Percentiles rank a stretch among this genome's conserved stretches.
Conservation (phyloP, 2,797 vertebrate genomes). For the Micrastur ruficollis region DNA sequence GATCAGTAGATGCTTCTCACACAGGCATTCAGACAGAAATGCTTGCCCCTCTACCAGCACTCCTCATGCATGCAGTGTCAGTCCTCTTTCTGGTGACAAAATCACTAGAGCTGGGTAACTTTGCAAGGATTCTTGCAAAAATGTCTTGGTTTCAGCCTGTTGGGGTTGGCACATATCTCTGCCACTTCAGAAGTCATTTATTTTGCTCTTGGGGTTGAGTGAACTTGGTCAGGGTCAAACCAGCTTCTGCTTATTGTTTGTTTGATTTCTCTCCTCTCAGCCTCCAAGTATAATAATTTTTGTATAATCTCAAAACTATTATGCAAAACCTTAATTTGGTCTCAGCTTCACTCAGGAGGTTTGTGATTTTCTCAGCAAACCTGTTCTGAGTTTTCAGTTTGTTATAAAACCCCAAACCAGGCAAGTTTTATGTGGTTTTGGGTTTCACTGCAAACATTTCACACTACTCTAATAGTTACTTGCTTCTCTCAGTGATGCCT, state of each 20-base stretch:
- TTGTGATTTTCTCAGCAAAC: slow-evolving; percentile 30
- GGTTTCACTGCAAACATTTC: slow-evolving; percentile 47
- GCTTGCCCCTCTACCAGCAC: neutral
- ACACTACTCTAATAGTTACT: slow-evolving; percentile 18
- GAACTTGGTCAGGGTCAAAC: slow-evolving; percentile 22
- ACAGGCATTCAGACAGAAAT: neutral
- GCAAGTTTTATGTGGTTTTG: slow-evolving; percentile 48
- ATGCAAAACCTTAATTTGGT: slow-evolving; percentile 2
- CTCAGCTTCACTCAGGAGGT: neutral
- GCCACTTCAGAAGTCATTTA: neutral
- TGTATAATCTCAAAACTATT: neutral
- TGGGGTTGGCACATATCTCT: neutral
- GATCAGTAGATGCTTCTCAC: slow-evolving; percentile 31
- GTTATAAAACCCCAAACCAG: slow-evolving; percentile 47
- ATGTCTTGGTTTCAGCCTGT: neutral
- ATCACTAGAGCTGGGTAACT: neutral
- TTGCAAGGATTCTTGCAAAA: neutral
- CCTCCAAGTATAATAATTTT: neutral
- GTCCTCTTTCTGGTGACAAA: neutral
- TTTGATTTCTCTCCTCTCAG: neutral
- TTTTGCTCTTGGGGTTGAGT: neutral
- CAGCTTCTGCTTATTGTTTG: slow-evolving; percentile 28
- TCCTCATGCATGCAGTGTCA: neutral
- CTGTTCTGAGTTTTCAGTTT: slow-evolving; percentile 48
- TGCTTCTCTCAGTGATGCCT: neutral